Base-by-base conservation (phyloP, 2,113 vertebrate genomes). In the Oreocharis arfaki region DNA sequence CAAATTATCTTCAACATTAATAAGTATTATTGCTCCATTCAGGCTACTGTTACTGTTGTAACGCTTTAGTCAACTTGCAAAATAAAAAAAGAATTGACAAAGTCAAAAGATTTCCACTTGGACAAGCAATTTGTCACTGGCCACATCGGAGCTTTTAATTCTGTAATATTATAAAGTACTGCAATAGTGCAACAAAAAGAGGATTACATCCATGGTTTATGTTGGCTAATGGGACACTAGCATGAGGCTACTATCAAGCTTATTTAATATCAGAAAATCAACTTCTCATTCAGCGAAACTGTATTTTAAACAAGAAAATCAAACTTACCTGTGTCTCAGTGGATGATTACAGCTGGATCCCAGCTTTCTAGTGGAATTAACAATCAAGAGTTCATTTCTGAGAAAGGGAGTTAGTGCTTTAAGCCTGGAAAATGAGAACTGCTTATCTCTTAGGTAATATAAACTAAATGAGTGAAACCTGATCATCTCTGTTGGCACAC, bases 391-490 rank as follows among this genome's bases (percentile, higher is more conserved):
- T 17, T 80, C 50, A 41, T 96, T 95, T 96, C 91, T 16, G 28
- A 67, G 89, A 94, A 81, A 95, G 39, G 33, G n/a, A 95, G 69
- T 84, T 90, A 46, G 57, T 82, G 80, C 89, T 80, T 90, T 70
- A 88, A 96, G 89, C 74, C 68, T 89, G 77, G 79, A 52, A 96
- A 96, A 95, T 67, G 71, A 84, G 94, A 94, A 76, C 88, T 53
- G 63, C 50, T 90, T 4, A 52, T 98, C 97, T 97, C 97, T 96
- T 96, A 95, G 96, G 97, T 44, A 97, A 96, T 85, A 22, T n/a
- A 94, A 97, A 84, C 82, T 28, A 86, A 96, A 94, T 33, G 49
- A 91, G 89, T 96, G 97, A 96, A 98, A 98, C 96, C 94, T 83
- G 96, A 98, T 96, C 94, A 12, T 50, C 87, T 90, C 79, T 95